Evolutionary conservation across 1,140 invertebrate species (phyloP).

Genomic region (Stegodyphus mimosarum): DNA sequence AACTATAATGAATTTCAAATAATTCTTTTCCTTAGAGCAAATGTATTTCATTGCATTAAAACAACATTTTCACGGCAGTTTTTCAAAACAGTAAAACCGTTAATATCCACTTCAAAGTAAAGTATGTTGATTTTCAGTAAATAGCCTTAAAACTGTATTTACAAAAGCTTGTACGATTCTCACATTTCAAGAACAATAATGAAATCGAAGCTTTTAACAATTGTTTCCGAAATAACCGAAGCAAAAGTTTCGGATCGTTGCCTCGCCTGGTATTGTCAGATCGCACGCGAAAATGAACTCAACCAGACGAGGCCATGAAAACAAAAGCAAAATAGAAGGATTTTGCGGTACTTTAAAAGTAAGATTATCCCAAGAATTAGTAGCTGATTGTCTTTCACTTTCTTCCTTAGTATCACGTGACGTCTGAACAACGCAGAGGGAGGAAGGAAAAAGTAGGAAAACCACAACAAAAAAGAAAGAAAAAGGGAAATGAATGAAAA

Average conservation of each 20-base stretch:
- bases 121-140: too few relatives aligned
- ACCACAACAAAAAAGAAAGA: too few relatives aligned
- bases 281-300: neutral
- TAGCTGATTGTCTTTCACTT: constrained; percentile 23
- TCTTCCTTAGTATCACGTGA: constrained; percentile 11
- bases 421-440: constrained; percentile 12
- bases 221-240: too few relatives aligned
- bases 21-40: neutral
- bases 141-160: too few relatives aligned
- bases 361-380: constrained; percentile 36
- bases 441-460: neutral
- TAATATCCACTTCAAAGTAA: too few relatives aligned
- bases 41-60: neutral
- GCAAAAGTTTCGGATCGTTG: too few relatives aligned
- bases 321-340: neutral
- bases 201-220: too few relatives aligned
- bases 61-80: too few relatives aligned
- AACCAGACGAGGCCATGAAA: neutral
- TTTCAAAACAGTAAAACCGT: too few relatives aligned
- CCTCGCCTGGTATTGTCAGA: too few relatives aligned
- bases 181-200: too few relatives aligned
- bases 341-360: neutral
- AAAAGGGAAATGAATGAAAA: neutral
- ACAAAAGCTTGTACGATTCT: too few relatives aligned
- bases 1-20: neutral